Percentiles rank a stretch among this genome's conserved stretches.
phyloP scores from a whole-genome alignment of 2,888 invertebrate species.

The Zeuzera pyrina region DNA sequence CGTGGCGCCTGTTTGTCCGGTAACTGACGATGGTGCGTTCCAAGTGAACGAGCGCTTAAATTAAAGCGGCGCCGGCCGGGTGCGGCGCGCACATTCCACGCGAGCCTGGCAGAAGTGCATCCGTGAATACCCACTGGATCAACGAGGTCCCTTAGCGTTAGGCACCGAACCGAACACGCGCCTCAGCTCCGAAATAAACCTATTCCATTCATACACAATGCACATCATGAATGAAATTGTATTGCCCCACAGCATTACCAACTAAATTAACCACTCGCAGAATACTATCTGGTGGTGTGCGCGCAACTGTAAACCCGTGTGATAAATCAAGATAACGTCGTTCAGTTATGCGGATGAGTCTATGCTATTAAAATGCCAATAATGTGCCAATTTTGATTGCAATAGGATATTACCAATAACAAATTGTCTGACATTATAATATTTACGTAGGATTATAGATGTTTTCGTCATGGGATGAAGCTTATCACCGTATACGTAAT shows the following conservation, averaged over 20 bases:
- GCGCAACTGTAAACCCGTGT: slow-evolving; percentile 35
- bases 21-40: slow-evolving; percentile 10
- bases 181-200: slow-evolving; percentile 50
- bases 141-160: slow-evolving; percentile 32
- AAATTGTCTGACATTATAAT: slow-evolving; percentile 1
- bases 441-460: not conserved
- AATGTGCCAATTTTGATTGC: slow-evolving; percentile 53
- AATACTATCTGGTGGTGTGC: slow-evolving; percentile 38
- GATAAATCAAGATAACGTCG: slow-evolving; percentile 60
- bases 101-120: slow-evolving; percentile 43
- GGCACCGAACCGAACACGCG: slow-evolving; percentile 46
- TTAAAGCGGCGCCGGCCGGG: slow-evolving; percentile 17
- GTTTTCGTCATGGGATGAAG: not conserved
- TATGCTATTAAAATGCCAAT: slow-evolving; percentile 59
- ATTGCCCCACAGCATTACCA: slow-evolving; percentile 39
- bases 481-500: too few relatives aligned
- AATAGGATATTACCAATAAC: slow-evolving; percentile 18
- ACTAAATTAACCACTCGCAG: slow-evolving; percentile 42
- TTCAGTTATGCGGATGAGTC: slow-evolving; percentile 55
- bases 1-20: slow-evolving; percentile 1
- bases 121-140: slow-evolving; percentile 41
- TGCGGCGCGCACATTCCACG: slow-evolving; percentile 26
- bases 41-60: slow-evolving; percentile 14
- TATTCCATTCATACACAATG: slow-evolving; percentile 55
- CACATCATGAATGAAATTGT: slow-evolving; percentile 50